Evolutionary conservation across 2,888 invertebrate genomes (phyloP).

Genomic region (Melinopterus prodromus): DNA sequence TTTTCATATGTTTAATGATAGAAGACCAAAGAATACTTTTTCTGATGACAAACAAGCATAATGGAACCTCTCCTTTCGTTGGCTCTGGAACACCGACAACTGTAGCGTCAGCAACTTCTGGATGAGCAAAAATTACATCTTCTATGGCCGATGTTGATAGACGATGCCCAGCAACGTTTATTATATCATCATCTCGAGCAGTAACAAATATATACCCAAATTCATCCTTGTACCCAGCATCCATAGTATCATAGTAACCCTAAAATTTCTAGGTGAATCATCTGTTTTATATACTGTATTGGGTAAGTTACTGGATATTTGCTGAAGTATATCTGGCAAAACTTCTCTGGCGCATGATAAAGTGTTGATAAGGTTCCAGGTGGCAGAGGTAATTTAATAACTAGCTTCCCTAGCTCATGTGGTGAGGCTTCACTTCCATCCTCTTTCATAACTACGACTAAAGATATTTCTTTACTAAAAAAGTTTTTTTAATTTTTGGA

Average conservation of each 20-base stretch:
- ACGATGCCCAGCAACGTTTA: slow-evolving; percentile 94
- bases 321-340: slow-evolving; percentile 82
- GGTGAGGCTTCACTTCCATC: slow-evolving; percentile 75
- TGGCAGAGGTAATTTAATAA: slow-evolving; percentile 84
- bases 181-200: slow-evolving; percentile 92
- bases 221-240: slow-evolving; percentile 87
- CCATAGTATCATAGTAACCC: slow-evolving; percentile 96
- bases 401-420: slow-evolving; percentile 85
- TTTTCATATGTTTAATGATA: slow-evolving; percentile 21
- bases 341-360: slow-evolving; percentile 82
- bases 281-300: neutral
- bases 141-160: slow-evolving; percentile 90
- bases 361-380: slow-evolving; percentile 88
- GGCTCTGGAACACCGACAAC: slow-evolving; percentile 90
- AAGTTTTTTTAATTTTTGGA: slow-evolving; percentile 16
- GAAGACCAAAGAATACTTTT: slow-evolving; percentile 61
- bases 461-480: slow-evolving; percentile 26
- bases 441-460: slow-evolving; percentile 71
- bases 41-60: slow-evolving; percentile 85
- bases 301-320: slow-evolving; percentile 75
- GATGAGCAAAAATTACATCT: slow-evolving; percentile 88
- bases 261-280: slow-evolving; percentile 52
- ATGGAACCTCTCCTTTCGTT: slow-evolving; percentile 90
- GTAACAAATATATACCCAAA: slow-evolving; percentile 89
- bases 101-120: slow-evolving; percentile 84